Evolutionary conservation across 2,797 vertebrate species (phyloP).

Genomic region (Sebastes taczanowskii): DNA sequence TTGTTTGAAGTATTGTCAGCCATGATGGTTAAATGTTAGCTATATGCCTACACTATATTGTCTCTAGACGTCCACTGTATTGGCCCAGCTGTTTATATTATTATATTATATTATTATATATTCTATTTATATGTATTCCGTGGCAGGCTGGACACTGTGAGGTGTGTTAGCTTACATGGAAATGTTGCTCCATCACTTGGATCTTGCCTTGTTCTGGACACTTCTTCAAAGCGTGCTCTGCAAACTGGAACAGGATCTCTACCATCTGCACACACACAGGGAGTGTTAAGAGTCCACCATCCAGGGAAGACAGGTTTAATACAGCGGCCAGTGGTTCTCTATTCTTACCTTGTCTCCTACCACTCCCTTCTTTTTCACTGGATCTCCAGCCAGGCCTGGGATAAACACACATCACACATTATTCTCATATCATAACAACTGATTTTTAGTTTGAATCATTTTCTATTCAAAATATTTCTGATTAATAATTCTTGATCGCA

Average conservation of each 20-base stretch:
- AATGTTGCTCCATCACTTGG: constrained; percentile 97
- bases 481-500: neutral
- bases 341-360: constrained; percentile 90
- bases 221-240: constrained; percentile 90
- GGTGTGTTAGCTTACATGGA: constrained; percentile 83
- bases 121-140: neutral
- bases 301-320: accelerated
- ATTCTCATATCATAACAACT: neutral
- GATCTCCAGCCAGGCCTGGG: constrained; percentile 91
- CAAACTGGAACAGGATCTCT: constrained; percentile 92
- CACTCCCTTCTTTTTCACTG: constrained; percentile 88
- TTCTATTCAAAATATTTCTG: neutral
- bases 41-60: neutral
- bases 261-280: constrained; percentile 86
- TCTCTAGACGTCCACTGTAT: neutral
- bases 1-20: neutral
- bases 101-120: no score
- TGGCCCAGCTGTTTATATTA: no score
- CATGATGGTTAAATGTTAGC: neutral
- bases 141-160: neutral
- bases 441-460: neutral
- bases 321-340: neutral
- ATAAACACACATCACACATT: neutral
- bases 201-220: constrained; percentile 97
- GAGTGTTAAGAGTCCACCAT: neutral